Evolutionary conservation across 1,140 invertebrate species (phyloP).

Genomic region (Lordiphosa mommai): DNA sequence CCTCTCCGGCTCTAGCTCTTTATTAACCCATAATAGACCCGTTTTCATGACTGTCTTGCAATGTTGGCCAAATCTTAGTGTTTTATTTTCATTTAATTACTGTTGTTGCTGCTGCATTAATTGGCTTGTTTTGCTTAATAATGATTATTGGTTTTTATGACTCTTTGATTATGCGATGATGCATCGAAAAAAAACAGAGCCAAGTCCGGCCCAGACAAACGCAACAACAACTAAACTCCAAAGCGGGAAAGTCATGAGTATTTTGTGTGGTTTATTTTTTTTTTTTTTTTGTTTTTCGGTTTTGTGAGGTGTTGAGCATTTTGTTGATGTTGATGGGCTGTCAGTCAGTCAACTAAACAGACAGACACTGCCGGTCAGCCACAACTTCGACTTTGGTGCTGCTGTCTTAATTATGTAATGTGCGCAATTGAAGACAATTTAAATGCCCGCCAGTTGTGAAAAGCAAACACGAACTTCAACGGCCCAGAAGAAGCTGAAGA

Average conservation of each 20-base stretch:
- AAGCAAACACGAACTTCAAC: slow-evolving; percentile 61
- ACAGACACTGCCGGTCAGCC: slow-evolving; percentile 31
- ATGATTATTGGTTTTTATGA: slow-evolving; percentile 77
- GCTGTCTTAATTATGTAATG: slow-evolving; percentile 77
- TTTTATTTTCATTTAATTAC: slow-evolving; percentile 78
- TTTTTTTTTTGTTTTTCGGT: slow-evolving; percentile 9
- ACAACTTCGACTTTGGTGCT: slow-evolving; percentile 33
- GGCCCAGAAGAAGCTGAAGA: slow-evolving; percentile 34
- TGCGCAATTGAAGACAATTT: slow-evolving; percentile 72
- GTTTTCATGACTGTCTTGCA: slow-evolving; percentile 35
- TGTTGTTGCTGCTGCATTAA: slow-evolving; percentile 56
- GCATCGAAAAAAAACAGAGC: slow-evolving; percentile 59
- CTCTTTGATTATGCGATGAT: slow-evolving; percentile 77
- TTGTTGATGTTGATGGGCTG: slow-evolving; percentile 64
- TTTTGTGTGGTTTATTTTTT: slow-evolving; percentile 2
- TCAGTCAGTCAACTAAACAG: slow-evolving; percentile 53
- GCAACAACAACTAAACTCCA: slow-evolving; percentile 8
- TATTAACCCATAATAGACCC: slow-evolving; percentile 43
- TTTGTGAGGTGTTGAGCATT: slow-evolving; percentile 64
- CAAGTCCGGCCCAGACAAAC: slow-evolving; percentile 27
- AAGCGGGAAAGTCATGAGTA: slow-evolving; percentile 46
- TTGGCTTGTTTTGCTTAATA: slow-evolving; percentile 77
- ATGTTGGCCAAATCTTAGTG: slow-evolving; percentile 65
- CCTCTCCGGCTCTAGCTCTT: neutral
- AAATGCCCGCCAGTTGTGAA: slow-evolving; percentile 64